Evolutionary conservation across 2,797 vertebrate species (phyloP), one percentile per base, ranked within the genome.

Genomic region (Xenentodon cancila): DNA sequence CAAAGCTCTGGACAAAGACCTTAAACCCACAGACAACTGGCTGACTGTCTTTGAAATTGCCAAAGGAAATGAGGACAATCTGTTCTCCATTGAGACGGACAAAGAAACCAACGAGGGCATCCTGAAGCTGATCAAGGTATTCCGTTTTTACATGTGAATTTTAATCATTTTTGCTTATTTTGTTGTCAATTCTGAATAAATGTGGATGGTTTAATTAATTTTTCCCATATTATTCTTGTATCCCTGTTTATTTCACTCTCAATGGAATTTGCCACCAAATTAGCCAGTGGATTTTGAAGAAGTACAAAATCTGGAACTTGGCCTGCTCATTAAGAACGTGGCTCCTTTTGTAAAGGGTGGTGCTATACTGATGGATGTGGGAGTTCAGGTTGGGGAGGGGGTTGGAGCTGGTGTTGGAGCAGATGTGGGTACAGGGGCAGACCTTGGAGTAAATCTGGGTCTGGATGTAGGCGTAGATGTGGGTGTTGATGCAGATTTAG

Each of bases 61-160:
- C 0, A 92, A 92, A 76, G 97, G 97, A 59, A 97, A 98, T 1
- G 95, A 97, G 79, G 87, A 62, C 0, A 76, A 88, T 6, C 79
- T 94, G 50, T 99, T 98, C 81, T 84, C 18, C 37, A 95, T 99
- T 69, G 88, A 94, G 81, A 96, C 95, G 15, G 95, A 98, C 80
- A 59, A 63, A 0, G 16, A 81, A 44, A 98, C 95, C 22, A 99
- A 99, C 45, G 96, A 96, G 85, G 97, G 97, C 11, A 86, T 98
- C 77, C 86, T 99, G 70, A 97, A 91, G 68, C 69, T 98, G 73
- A 77, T 97, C 51, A 98, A 99, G 95, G 97, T 99, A 90, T 21
- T 3, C 6, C 12, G 11, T 3, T n/a, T 43, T 46, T 3, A 51
- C 4, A 40, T 43, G 3, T 48, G 1, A 15, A 9, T 19, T 65